Evolutionary conservation across 1,140 invertebrate genomes (phyloP).

Genomic region (Camponotus floridanus): DNA sequence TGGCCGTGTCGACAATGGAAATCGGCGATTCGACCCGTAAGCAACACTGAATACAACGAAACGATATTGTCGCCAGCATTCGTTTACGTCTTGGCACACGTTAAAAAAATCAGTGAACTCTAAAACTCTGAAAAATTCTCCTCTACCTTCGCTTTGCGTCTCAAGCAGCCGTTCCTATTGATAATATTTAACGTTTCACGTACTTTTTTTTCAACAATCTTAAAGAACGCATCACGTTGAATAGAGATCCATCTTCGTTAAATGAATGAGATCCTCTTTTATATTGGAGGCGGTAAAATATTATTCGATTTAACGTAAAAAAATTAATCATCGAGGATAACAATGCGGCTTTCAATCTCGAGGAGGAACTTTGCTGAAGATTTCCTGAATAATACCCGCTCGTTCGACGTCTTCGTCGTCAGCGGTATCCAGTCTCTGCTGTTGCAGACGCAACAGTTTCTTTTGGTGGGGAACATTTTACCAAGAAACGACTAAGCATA

Average conservation of each 20-base stretch:
- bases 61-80: conserved; percentile 39
- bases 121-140: background rate
- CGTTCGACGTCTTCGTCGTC: conserved; percentile 41
- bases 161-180: too few relatives aligned
- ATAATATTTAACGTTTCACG: background rate
- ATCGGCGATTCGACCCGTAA: conserved; percentile 55
- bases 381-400: conserved; percentile 25
- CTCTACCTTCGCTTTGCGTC: too few relatives aligned
- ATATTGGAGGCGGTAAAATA: background rate
- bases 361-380: conserved; percentile 6
- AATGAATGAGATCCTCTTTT: background rate
- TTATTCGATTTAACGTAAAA: background rate
- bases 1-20: conserved; percentile 53
- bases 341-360: background rate
- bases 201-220: background rate
- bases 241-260: background rate
- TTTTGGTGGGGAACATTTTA: conserved; percentile 75
- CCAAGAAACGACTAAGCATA: conserved; percentile 80
- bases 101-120: background rate
- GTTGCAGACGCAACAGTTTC: conserved; percentile 78
- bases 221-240: background rate
- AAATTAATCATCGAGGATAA: background rate
- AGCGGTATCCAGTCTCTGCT: conserved; percentile 73
- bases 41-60: conserved; percentile 35
- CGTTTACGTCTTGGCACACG: background rate